Conservation (phyloP, 2,797 vertebrate genomes). For the Pangasius djambal region DNA sequence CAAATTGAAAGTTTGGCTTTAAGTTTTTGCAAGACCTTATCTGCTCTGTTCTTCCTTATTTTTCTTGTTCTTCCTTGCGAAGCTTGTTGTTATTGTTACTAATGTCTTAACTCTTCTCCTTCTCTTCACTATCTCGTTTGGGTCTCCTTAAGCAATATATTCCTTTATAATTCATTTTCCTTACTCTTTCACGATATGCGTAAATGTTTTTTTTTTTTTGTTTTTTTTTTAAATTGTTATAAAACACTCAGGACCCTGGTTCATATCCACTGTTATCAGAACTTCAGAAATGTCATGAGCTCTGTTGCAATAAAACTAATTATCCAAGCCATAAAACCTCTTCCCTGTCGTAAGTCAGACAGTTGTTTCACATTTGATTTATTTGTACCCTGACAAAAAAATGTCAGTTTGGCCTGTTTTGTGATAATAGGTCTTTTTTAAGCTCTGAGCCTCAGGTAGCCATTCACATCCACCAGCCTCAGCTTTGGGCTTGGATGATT, state of each 20-base stretch:
- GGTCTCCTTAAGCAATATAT: neutral
- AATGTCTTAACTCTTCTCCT: neutral
- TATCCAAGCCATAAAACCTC: neutral
- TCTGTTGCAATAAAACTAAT: neutral
- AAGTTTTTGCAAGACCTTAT: neutral
- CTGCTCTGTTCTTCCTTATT: neutral
- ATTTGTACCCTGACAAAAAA: constrained; percentile 40
- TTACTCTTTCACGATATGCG: no score
- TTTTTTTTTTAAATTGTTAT: neutral
- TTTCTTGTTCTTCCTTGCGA: neutral
- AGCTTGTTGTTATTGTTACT: neutral
- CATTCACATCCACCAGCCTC: constrained; percentile 50
- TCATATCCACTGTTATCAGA: neutral
- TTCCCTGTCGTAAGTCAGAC: neutral
- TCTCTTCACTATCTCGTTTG: neutral
- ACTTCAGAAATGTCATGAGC: neutral
- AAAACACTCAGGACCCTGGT: neutral
- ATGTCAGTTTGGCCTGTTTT: constrained; percentile 45
- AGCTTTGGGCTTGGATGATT: constrained; percentile 66
- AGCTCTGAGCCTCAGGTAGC: constrained; percentile 51
- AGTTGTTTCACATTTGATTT: constrained; percentile 45
- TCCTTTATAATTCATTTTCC: neutral
- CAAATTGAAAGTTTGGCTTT: neutral
- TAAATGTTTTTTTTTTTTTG: neutral
- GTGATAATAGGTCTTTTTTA: constrained; percentile 60